Evolutionary conservation across 1,140 invertebrate genomes (phyloP).

Genomic region (Trichonephila inaurata): DNA sequence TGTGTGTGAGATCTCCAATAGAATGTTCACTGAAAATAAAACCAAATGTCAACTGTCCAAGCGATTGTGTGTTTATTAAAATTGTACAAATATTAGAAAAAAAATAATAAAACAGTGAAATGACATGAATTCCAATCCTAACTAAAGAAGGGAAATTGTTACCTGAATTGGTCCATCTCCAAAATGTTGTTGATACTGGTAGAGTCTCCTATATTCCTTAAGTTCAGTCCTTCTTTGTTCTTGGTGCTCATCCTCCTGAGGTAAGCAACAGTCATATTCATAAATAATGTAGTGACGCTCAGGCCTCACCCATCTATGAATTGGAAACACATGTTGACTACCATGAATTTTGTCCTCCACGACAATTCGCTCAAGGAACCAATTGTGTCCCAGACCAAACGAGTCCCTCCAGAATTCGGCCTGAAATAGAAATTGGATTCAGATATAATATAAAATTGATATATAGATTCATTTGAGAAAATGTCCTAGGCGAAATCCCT

Average conservation of each 20-base stretch:
- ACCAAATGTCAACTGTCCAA: too few relatives aligned
- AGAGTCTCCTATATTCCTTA: slow-evolving; percentile 80
- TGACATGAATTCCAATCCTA: too few relatives aligned
- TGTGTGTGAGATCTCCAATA: too few relatives aligned
- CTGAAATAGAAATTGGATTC: slow-evolving; percentile 77
- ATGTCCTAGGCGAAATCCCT: too few relatives aligned
- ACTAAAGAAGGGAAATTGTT: background rate
- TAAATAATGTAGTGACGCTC: slow-evolving; percentile 81
- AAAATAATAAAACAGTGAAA: too few relatives aligned
- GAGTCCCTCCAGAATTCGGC: slow-evolving; percentile 81
- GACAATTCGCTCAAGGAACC: slow-evolving; percentile 81
- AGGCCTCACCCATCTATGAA: slow-evolving; percentile 81
- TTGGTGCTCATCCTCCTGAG: slow-evolving; percentile 80
- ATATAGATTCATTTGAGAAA: too few relatives aligned
- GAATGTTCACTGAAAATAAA: too few relatives aligned
- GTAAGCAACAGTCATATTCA: slow-evolving; percentile 81
- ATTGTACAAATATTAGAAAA: too few relatives aligned
- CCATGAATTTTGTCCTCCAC: slow-evolving; percentile 80
- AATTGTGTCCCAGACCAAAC: slow-evolving; percentile 80
- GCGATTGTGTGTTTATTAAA: too few relatives aligned
- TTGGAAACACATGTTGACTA: slow-evolving; percentile 75
- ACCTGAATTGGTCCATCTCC: slow-evolving; percentile 81
- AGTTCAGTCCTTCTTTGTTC: slow-evolving; percentile 81
- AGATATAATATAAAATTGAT: too few relatives aligned
- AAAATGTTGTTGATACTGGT: slow-evolving; percentile 80